Evolutionary conservation across 2,797 vertebrate genomes (phyloP), one percentile per base, ranked within the genome.

Genomic region (Chromobotia macracanthus): DNA sequence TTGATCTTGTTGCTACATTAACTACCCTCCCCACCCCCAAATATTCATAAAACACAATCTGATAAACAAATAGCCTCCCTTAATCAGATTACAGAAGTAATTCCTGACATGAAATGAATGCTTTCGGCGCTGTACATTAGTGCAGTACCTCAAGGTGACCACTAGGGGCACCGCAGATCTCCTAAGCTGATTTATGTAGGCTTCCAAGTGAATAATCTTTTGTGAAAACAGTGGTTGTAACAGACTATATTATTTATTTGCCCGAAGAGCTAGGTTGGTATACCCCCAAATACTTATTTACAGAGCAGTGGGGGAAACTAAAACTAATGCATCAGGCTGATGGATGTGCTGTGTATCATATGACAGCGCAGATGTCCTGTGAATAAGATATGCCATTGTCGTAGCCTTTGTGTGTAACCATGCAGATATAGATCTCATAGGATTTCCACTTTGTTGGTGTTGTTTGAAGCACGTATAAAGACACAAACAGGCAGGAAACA

Each of bases 81-180:
- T 23, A 25, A 1, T 8, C 3, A 23, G 11, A 48, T 50, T 50
- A 61, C 7, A 19, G 10, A 78, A 68, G 35, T 28, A 46, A 72
- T 12, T 21, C 1, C 13, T 55, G 8, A 18, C 16, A 28, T 76
- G 53, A 64, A 79, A 72, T 15, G 21, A 51, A 77, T 25, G 64
- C n/a, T 31, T 81, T 50, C 44, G 66, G 73, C 65, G 9, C 12
- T 80, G 73, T 60, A 41, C 41, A 56, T 23, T 68, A 38, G 23
- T 74, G 83, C 73, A 79, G 63, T 85, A 78, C 70, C 66, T 58
- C 83, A 83, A 82, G 71, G 84, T 86, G 83, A 85, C 83, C 84
- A 76, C 75, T 67, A 80, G 84, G 80, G 16, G 78, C 68, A 67
- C 71, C 58, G 76, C 72, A 67, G 60, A 69, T 76, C 73, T 76